phyloP scores from a whole-genome alignment of 1,140 invertebrate species.

The Halictus rubicundus region DNA sequence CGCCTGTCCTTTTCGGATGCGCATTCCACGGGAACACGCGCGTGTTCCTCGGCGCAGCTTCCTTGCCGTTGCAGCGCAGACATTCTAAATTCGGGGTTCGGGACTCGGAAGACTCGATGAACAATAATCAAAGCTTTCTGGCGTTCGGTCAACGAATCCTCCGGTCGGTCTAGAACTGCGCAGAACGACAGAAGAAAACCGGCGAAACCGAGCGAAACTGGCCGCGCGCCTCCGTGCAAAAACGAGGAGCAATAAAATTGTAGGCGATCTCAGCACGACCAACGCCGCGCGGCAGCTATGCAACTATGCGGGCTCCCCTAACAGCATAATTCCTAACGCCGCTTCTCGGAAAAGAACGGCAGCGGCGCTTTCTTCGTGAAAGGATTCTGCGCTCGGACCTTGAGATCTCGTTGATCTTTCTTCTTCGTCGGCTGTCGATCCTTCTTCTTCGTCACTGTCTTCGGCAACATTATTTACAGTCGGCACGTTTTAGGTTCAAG shows the following conservation, averaged over 20 bases:
- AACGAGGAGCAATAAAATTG: background rate
- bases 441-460: too few species aligned
- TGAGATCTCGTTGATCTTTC: too few species aligned
- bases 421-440: too few species aligned
- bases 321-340: background rate
- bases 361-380: background rate
- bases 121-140: background rate
- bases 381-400: background rate
- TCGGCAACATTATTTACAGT: too few species aligned
- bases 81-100: background rate
- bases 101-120: background rate
- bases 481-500: too few species aligned
- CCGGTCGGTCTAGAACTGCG: background rate
- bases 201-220: too few species aligned
- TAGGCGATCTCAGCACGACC: background rate
- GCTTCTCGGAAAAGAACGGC: background rate
- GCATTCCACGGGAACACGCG: too few species aligned
- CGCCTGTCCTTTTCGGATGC: background rate
- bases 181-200: background rate
- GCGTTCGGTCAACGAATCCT: background rate
- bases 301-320: background rate
- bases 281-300: too few species aligned
- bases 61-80: background rate
- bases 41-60: background rate
- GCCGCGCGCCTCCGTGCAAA: background rate